Evolutionary conservation across 2,888 invertebrate species (phyloP).

Genomic region (Trisateles emortualis): DNA sequence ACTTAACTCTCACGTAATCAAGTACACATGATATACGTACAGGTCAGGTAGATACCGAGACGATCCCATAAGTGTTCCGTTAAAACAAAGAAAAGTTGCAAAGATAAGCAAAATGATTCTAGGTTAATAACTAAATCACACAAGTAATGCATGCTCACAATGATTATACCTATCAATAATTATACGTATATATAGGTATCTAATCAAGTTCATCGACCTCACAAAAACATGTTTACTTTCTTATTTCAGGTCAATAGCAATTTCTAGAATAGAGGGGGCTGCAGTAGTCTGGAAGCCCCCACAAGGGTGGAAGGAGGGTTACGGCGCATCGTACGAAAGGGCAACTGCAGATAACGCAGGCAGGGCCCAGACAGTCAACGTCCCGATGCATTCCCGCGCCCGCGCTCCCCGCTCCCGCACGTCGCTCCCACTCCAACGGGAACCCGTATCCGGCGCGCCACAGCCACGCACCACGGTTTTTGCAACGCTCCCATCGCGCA

Average conservation of each 20-base stretch:
- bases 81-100: no score
- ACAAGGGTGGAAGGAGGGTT: conserved; percentile 76
- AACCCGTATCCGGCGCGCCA: conserved; percentile 76
- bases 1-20: no score
- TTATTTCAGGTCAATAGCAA: conserved; percentile 80
- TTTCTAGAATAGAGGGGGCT: conserved; percentile 74
- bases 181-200: conserved; percentile 7
- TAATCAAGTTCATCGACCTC: conserved; percentile 45
- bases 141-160: conserved; percentile 14
- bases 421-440: conserved; percentile 61
- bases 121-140: not conserved
- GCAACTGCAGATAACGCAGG: conserved; percentile 85
- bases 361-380: conserved; percentile 85
- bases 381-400: conserved; percentile 80
- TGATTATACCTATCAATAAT: conserved; percentile 5
- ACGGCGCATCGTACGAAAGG: conserved; percentile 85
- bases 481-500: conserved; percentile 62
- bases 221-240: conserved; percentile 66
- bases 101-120: not conserved
- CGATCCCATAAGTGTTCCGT: no score
- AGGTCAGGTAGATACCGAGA: no score
- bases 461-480: conserved; percentile 67
- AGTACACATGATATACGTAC: no score
- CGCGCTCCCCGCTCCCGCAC: conserved; percentile 45
- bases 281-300: conserved; percentile 71